Evolutionary conservation across 2,888 invertebrate genomes (phyloP).

Genomic region (Campopleginae sp.): DNA sequence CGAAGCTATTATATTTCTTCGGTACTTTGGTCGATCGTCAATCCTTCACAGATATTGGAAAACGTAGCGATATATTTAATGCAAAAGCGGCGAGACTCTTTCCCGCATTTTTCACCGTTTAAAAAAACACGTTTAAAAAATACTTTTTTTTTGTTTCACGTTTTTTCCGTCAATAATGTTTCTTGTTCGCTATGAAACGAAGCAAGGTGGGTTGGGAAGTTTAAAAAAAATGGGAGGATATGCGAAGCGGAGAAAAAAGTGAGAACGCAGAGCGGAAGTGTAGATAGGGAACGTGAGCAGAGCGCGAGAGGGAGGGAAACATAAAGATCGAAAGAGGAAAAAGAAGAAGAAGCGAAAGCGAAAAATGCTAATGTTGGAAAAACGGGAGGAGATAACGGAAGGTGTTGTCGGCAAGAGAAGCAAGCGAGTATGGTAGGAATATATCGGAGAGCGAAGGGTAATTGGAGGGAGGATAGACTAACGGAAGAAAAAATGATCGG

Average conservation of each 20-base stretch:
- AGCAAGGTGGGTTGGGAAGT: constrained; percentile 39
- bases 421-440: constrained; percentile 8
- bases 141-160: neutral
- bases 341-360: neutral
- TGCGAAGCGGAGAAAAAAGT: constrained; percentile 36
- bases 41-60: neutral
- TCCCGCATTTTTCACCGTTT: neutral
- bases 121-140: neutral
- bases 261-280: neutral
- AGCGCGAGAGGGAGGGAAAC: neutral
- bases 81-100: neutral
- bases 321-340: neutral
- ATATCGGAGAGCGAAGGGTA: constrained; percentile 8
- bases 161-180: constrained; percentile 49
- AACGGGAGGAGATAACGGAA: constrained; percentile 38
- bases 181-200: constrained; percentile 30
- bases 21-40: constrained; percentile 28
- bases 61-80: neutral
- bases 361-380: constrained; percentile 47
- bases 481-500: constrained; percentile 6
- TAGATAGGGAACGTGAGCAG: neutral
- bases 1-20: constrained; percentile 4
- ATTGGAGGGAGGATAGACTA: constrained; percentile 33
- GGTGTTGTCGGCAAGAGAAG: constrained; percentile 22
- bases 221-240: constrained; percentile 4